A percentile compares a stretch with the other conserved stretches of the same genome.
These are phyloP conservation scores for Oreortyx pictus DNA, from an alignment of 2,797 vertebrate species.

Conservation along the genomic window DNA sequence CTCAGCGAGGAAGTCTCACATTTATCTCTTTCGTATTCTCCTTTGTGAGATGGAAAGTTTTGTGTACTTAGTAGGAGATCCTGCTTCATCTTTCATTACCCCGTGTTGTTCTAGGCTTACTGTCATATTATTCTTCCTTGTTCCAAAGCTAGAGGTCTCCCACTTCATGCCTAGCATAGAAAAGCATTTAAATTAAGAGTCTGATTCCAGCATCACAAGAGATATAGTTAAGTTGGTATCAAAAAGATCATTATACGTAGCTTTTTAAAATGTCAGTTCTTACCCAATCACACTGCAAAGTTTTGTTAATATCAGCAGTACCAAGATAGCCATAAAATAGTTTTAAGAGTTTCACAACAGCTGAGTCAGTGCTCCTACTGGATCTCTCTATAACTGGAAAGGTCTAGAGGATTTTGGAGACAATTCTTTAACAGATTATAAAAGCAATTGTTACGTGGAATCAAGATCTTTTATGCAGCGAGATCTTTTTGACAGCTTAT, in stretches of 20 bases:
- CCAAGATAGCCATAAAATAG: background rate
- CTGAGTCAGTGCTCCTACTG: background rate
- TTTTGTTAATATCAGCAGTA: background rate
- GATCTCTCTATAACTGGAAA: background rate
- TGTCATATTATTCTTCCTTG: background rate
- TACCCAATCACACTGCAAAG: background rate
- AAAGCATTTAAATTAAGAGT: background rate
- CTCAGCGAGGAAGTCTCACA: background rate
- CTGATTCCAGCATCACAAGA: background rate
- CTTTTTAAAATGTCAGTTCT: background rate
- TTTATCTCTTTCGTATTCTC: background rate
- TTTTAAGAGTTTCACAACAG: background rate
- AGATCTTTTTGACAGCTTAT: background rate
- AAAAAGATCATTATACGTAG: background rate
- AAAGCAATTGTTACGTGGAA: rapidly evolving
- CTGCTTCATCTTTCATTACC: background rate
- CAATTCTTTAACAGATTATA: background rate
- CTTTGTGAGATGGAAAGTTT: background rate
- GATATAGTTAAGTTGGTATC: background rate
- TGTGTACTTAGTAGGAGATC: background rate
- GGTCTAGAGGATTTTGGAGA: background rate
- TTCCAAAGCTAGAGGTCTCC: background rate
- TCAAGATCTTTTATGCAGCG: background rate
- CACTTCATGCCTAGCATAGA: background rate
- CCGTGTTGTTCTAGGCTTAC: background rate